These are phyloP conservation scores for Stramonita haemastoma DNA, from an alignment of 2,888 invertebrate species.

Conservation along the genomic window DNA sequence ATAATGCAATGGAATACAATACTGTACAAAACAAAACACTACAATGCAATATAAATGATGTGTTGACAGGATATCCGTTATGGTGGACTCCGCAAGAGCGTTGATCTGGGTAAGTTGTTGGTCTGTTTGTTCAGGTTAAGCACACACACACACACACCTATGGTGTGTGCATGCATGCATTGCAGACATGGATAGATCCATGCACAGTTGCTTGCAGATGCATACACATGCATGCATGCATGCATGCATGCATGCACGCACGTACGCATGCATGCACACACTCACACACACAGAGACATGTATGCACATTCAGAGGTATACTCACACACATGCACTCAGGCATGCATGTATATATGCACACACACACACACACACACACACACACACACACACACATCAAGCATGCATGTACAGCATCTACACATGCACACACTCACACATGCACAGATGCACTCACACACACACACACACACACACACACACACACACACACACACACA, in stretches of 20 bases:
- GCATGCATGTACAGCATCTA: background rate
- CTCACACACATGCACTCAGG: background rate
- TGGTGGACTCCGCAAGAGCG: constrained; percentile 60
- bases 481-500: background rate
- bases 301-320: background rate
- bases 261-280: background rate
- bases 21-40: too few species aligned
- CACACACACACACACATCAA: background rate
- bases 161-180: too few species aligned
- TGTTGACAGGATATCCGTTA: constrained; percentile 58
- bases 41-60: background rate
- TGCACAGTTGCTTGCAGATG: background rate
- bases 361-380: background rate
- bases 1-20: too few species aligned
- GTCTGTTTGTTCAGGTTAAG: background rate
- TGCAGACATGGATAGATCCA: background rate
- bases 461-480: background rate
- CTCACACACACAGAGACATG: background rate
- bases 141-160: too few species aligned
- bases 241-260: background rate
- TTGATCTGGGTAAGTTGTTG: constrained; percentile 22
- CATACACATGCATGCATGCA: background rate
- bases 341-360: background rate
- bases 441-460: background rate
- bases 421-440: background rate